These are phyloP conservation scores for Heliconius aoede DNA, from an alignment of 2,888 invertebrate species.

Conservation along the genomic window DNA sequence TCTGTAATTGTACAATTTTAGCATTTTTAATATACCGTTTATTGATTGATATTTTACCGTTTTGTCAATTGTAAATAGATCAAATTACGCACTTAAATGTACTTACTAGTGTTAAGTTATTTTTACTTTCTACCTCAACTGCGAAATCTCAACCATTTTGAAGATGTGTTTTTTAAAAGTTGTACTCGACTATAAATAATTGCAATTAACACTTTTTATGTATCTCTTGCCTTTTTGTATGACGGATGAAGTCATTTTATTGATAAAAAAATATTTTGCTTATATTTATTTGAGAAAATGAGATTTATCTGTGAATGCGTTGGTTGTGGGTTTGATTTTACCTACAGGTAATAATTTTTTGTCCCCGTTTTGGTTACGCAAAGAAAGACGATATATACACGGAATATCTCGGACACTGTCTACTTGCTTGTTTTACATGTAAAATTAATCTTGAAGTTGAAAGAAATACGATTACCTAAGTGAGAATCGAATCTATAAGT, in stretches of 20 bases:
- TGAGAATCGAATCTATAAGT: not conserved
- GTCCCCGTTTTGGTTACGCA: not conserved
- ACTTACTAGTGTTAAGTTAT: constrained; percentile 58
- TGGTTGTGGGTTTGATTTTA: not conserved
- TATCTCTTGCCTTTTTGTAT: not conserved
- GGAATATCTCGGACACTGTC: too few species aligned
- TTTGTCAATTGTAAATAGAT: constrained; percentile 56
- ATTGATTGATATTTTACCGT: constrained; percentile 11
- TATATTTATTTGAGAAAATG: not conserved
- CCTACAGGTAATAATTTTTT: not conserved
- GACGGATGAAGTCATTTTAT: not conserved
- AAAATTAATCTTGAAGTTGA: too few species aligned
- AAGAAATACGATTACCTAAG: not conserved
- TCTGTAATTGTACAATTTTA: not conserved
- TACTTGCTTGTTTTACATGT: too few species aligned
- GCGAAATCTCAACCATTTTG: constrained; percentile 50
- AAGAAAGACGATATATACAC: not conserved
- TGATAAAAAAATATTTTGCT: not conserved
- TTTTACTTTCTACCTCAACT: constrained; percentile 81
- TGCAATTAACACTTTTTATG: not conserved
- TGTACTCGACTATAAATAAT: not conserved
- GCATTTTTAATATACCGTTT: not conserved
- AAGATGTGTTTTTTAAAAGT: not conserved
- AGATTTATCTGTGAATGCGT: not conserved
- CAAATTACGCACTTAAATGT: constrained; percentile 48